Conservation (phyloP, 2,888 invertebrate genomes). For the Antitype chi region DNA sequence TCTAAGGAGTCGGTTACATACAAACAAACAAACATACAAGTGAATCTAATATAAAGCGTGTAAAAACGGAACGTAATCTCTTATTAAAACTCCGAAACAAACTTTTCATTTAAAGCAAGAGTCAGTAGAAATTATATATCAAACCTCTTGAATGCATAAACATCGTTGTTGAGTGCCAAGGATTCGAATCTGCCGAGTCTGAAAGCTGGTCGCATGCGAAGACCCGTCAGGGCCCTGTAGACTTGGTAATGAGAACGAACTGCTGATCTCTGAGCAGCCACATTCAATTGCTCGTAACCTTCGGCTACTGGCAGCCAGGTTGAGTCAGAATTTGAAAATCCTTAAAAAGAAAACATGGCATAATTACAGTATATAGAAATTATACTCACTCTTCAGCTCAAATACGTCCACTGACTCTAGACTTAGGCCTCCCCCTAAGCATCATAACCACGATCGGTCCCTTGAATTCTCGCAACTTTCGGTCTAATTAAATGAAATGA, state of each 20-base stretch:
- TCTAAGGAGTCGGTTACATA: too few relatives aligned
- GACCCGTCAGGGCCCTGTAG: conserved; percentile 84
- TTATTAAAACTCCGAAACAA: background rate
- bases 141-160: conserved; percentile 91
- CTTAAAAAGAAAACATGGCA: conserved; percentile 71
- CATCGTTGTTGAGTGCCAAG: conserved; percentile 86
- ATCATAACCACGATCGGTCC: background rate
- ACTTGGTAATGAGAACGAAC: conserved; percentile 90
- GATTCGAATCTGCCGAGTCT: conserved; percentile 88
- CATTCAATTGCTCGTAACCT: conserved; percentile 91
- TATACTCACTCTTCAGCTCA: background rate
- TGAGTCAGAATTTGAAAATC: conserved; percentile 89
- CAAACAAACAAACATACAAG: too few relatives aligned
- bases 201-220: conserved; percentile 90
- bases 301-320: conserved; percentile 93
- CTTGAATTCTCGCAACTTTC: too few relatives aligned
- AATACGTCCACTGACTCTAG: background rate
- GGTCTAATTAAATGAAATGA: background rate
- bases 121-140: background rate
- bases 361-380: background rate
- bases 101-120: background rate
- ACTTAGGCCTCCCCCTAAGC: background rate
- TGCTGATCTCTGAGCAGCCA: conserved; percentile 87
- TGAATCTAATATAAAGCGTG: too few relatives aligned
- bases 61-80: background rate